Percentiles rank a stretch among this genome's conserved stretches.
These are phyloP conservation scores for Leuctra nigra DNA, from an alignment of 2,888 invertebrate species.

Conservation along the genomic window DNA sequence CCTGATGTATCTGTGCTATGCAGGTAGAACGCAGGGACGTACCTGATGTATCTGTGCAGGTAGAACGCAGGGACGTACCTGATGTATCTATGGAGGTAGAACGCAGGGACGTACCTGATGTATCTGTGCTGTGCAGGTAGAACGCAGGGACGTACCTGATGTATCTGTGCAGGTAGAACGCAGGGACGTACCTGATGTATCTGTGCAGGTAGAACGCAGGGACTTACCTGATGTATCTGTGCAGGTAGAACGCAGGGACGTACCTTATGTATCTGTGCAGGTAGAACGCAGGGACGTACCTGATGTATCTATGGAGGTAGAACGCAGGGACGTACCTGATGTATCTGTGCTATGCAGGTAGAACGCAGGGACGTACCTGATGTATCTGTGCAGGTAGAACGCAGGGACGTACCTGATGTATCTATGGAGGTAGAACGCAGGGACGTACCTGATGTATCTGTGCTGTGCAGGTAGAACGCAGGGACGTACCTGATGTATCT, in stretches of 20 bases:
- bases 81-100: no score
- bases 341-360: no score
- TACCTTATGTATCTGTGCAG: no score
- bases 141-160: background rate
- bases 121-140: no score
- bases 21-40: background rate
- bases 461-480: no score
- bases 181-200: background rate
- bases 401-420: background rate
- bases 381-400: no score
- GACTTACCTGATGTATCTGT: no score
- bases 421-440: no score
- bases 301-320: no score
- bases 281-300: background rate
- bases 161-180: no score
- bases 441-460: background rate
- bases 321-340: background rate
- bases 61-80: background rate
- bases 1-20: background rate
- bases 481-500: background rate
- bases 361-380: background rate
- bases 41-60: background rate
- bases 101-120: background rate
- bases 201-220: no score
- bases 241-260: no score